These are phyloP conservation scores for Gymnothorax reevesii DNA, from an alignment of 2,797 vertebrate genomes.

Conservation along the genomic window DNA sequence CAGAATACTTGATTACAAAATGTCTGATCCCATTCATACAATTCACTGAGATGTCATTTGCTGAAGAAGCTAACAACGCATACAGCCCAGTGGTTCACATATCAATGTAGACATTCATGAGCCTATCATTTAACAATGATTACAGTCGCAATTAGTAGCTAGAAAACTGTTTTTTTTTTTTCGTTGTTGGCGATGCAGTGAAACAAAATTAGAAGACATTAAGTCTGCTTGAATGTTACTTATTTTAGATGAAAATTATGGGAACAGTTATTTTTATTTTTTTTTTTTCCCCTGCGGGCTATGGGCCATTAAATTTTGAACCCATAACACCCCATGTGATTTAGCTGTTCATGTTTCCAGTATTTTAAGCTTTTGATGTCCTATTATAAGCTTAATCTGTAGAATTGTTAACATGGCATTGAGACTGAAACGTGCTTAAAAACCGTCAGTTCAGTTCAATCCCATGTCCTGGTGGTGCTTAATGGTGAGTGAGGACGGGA, in stretches of 20 bases:
- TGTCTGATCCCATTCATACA: not conserved
- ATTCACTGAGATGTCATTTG: not conserved
- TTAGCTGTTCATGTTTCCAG: not conserved
- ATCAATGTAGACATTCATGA: not conserved
- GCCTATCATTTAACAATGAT: not conserved
- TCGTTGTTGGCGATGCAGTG: not conserved
- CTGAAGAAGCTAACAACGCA: not conserved
- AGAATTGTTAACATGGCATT: not conserved
- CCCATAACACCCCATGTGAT: not conserved
- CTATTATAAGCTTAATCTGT: not conserved
- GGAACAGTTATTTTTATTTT: not conserved
- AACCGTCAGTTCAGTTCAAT: not conserved
- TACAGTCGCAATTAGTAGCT: not conserved
- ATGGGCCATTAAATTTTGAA: not conserved
- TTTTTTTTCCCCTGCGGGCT: too few species aligned
- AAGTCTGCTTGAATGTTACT: not conserved
- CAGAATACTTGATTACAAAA: not conserved
- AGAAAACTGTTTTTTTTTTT: not conserved
- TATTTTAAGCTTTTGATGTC: not conserved
- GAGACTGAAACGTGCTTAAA: not conserved
- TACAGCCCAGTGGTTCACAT: not conserved
- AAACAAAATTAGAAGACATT: not conserved
- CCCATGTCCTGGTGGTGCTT: slow-evolving; percentile 61
- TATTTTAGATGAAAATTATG: not conserved
- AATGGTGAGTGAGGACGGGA: slow-evolving; percentile 74